A percentile compares a stretch with the other conserved stretches of the same genome.
Evolutionary conservation across 2,797 vertebrate genomes (phyloP).

Genomic region (Falco rusticolus): DNA sequence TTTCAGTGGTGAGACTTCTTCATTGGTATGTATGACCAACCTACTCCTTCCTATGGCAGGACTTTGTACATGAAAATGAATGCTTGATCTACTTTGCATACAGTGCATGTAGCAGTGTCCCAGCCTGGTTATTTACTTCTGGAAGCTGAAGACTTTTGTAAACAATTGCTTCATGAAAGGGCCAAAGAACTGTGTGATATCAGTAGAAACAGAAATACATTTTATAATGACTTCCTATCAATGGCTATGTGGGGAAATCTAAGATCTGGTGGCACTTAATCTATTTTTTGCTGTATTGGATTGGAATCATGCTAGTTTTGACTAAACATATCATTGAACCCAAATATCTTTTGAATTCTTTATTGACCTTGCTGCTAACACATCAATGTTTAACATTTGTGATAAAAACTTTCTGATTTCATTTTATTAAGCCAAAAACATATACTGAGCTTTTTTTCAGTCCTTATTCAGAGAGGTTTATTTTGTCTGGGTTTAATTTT

Average conservation of each 20-base stretch:
- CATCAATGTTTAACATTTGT: background rate
- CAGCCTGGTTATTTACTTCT: background rate
- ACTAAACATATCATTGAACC: background rate
- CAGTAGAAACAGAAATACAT: background rate
- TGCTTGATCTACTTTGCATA: background rate
- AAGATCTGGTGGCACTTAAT: background rate
- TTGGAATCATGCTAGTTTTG: background rate
- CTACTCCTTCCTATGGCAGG: background rate
- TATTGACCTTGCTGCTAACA: background rate
- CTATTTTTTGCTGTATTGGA: background rate
- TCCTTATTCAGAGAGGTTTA: background rate
- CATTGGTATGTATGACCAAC: background rate
- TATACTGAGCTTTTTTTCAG: background rate
- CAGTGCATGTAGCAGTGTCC: background rate
- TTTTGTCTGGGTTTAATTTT: slow-evolving; percentile 6
- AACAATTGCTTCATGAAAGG: background rate
- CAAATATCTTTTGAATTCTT: background rate
- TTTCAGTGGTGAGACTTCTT: background rate
- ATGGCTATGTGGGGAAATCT: background rate
- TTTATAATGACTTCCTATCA: background rate
- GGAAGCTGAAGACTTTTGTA: background rate
- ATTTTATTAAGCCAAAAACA: background rate
- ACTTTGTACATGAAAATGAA: background rate
- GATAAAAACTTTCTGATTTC: background rate
- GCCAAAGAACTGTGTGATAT: background rate